Base-by-base conservation (phyloP, 1,140 invertebrate species). In the Brachionus rotundiformis region DNA sequence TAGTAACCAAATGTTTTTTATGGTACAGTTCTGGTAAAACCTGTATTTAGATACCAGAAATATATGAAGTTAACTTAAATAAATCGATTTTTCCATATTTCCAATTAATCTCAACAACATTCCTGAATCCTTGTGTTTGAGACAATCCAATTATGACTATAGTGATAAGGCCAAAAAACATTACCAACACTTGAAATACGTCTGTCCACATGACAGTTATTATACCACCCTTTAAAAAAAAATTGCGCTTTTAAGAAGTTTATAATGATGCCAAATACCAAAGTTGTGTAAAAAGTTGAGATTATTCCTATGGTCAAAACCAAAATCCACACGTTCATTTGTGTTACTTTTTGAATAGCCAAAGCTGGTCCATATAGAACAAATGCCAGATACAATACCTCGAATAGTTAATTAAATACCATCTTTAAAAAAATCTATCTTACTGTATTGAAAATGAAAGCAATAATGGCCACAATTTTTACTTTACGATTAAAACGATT, bases 321-420 rank as follows among this genome's bases (percentile, higher is more conserved):
- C 5, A 94, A 92, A 68, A 90, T 87, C 75, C 91, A 88, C 87
- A 91, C 91, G 39, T 91, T 91, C n/a, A 95, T 86, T 25, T 31
- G 13, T 7, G 59, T 39, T 13, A n/a, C 76, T 92, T 94, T 93
- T 85, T 93, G 94, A 61, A 97, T 88, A 31, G 95, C 95, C 82
- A 96, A 90, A 10, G 95, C 94, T 11, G 95, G 95, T 1, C 95
- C 94, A 85, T 95, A 95, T 0, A 97, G 93, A 3, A 95, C 94
- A 2, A 98, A 94, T 2, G 94, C 93, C 59, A 95, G 95, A 86
- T 96, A 97, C 41, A 96, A 88, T 82, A 94, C 92, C 86, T 59
- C 23, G 19, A 77, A 77, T 10, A 16, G 33, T 49, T 23, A 49
- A 54, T 19, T 47, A 25, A 49, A 54, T 33, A 13, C 23, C 16